Base-by-base conservation (phyloP, 2,797 vertebrate species). In the Catharus ustulatus region DNA sequence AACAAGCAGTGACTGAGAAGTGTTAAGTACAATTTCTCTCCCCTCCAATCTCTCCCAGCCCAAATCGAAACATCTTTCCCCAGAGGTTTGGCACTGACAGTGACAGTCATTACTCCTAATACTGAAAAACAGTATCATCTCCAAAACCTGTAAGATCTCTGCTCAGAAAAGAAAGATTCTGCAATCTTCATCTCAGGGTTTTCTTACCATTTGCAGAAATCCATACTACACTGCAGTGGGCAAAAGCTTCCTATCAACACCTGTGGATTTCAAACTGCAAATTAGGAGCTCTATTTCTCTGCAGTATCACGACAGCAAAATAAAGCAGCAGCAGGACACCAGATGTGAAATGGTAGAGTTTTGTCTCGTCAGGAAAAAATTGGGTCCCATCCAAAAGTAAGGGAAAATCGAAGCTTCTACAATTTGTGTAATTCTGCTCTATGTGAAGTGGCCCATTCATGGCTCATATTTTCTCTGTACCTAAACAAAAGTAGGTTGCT, bases 321-420 rank as follows among this genome's bases (percentile, higher is more conserved):
- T 20, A 87, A 73, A 91, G 80, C 21, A 85, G 12, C 55, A 90
- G 83, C 86, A 84, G 80, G 90, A 90, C 64, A 89, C 26, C 74
- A 89, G 71, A 69, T 71, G 63, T 79, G 68, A 76, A 92, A 85
- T 87, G 67, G 48, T 12, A 38, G 71, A 69, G 43, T 61, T 46
- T 45, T 83, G 84, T 38, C 87, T 94, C 1, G 1, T 61, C 52
- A 48, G 34, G 49, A 58, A 84, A 69, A 67, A 76, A 43, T 36
- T 87, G 84, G 29, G 69, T 57, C 26, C 21, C 11, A 14, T 75
- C 82, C 82, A 96, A 91, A 51, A 22, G 24, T 43, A 43, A 84
- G 38, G 36, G 68, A 90, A 94, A 89, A 86, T 2, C 8, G 4
- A 73, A 79, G 48, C 59, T 73, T 29, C 67, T 26, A 38, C 24